Conservation (phyloP, 2,888 invertebrate species). For the Phortica okadai region DNA sequence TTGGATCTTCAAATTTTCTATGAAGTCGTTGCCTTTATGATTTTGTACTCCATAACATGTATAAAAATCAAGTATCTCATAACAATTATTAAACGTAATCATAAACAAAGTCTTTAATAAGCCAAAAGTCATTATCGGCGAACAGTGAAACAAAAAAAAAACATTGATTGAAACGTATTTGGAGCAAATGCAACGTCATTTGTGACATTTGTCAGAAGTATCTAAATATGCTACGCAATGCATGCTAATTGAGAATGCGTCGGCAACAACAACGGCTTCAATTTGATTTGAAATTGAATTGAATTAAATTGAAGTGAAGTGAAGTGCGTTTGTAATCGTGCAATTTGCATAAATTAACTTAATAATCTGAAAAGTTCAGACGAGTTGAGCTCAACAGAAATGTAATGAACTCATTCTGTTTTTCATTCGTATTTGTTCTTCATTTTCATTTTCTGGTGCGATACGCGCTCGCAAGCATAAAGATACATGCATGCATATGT, state of each 20-base stretch:
- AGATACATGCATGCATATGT: background rate
- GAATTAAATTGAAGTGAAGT: constrained; percentile 6
- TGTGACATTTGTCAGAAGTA: background rate
- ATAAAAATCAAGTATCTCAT: background rate
- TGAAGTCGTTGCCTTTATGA: too few species aligned
- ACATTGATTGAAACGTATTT: background rate
- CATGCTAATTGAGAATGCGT: background rate
- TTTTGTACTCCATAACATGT: background rate
- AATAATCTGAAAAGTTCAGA: constrained; percentile 1
- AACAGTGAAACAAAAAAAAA: background rate
- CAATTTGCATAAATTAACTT: constrained; percentile 13
- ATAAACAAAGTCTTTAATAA: background rate
- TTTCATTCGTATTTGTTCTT: background rate
- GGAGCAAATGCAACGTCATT: background rate
- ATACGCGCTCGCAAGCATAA: too few species aligned
- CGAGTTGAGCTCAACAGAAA: background rate
- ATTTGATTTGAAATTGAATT: background rate
- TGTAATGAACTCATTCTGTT: background rate
- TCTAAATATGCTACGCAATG: background rate
- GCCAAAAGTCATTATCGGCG: background rate
- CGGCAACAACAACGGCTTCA: too few species aligned
- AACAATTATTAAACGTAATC: background rate
- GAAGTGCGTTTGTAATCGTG: constrained; percentile 1
- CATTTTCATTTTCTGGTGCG: constrained; percentile 24
- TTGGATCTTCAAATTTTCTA: too few species aligned